Percentiles rank a stretch among this genome's conserved stretches.
Evolutionary conservation across 2,113 vertebrate genomes (phyloP).

Genomic region (Asarcornis scutulata): DNA sequence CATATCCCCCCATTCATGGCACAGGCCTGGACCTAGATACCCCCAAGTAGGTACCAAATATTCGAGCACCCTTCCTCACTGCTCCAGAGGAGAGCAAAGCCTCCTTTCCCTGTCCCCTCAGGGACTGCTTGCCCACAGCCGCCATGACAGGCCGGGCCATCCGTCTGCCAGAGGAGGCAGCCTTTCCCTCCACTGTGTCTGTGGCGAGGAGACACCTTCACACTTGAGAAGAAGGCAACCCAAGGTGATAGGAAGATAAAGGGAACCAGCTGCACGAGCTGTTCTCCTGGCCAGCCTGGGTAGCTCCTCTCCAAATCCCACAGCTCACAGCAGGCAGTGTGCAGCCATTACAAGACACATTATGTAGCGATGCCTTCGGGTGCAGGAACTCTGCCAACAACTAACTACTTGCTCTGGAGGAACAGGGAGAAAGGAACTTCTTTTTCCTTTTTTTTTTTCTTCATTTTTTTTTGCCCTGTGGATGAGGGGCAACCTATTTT

Average conservation of each 20-base stretch:
- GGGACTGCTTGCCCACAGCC: not conserved
- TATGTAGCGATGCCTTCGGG: not conserved
- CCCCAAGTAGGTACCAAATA: not conserved
- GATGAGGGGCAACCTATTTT: conserved; percentile 43
- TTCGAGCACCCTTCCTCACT: not conserved
- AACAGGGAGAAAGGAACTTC: not conserved
- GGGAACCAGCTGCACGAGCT: not conserved
- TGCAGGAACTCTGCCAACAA: conserved; percentile 25
- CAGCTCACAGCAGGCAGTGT: conserved; percentile 23
- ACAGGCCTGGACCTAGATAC: not conserved
- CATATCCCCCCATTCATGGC: rapidly evolving
- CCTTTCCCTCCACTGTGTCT: not conserved
- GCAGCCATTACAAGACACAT: conserved; percentile 3
- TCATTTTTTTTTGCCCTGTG: not conserved
- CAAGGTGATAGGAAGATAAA: not conserved
- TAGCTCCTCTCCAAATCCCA: conserved; percentile 10
- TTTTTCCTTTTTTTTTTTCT: not conserved
- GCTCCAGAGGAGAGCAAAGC: not conserved
- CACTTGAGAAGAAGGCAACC: not conserved
- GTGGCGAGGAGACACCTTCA: not conserved
- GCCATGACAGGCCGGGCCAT: rapidly evolving
- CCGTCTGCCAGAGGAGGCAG: not conserved
- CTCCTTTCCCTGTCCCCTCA: not conserved
- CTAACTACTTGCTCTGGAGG: not conserved
- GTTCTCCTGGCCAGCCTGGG: not conserved